Evolutionary conservation across 2,113 vertebrate species (phyloP).

Genomic region (Scomber colias): DNA sequence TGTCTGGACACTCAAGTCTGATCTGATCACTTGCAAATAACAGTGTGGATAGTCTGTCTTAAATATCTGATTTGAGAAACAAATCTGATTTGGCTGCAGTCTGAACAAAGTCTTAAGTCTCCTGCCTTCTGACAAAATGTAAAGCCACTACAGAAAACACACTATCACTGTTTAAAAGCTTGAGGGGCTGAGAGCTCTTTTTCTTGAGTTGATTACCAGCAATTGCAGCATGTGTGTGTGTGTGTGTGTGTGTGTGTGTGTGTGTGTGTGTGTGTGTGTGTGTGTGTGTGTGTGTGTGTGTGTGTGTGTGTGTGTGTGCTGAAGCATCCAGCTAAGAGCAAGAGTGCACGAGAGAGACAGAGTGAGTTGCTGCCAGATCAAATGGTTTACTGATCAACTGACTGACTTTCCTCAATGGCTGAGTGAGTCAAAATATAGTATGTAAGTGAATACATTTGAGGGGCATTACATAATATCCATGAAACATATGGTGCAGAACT

Average conservation of each 20-base stretch:
- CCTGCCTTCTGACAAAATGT: slow-evolving; percentile 6
- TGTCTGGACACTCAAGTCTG: too few species aligned
- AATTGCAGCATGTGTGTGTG: slow-evolving; percentile 2
- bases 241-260: slow-evolving; percentile 21
- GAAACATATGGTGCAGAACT: background rate
- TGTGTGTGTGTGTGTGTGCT: slow-evolving; percentile 13
- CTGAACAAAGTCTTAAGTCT: background rate
- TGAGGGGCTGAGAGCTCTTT: slow-evolving; percentile 6
- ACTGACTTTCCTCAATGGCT: slow-evolving; percentile 3
- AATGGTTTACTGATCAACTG: background rate
- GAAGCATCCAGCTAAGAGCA: background rate
- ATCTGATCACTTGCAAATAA: too few species aligned
- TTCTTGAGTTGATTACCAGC: slow-evolving; percentile 33
- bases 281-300: slow-evolving; percentile 21
- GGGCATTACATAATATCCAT: slow-evolving; percentile 6
- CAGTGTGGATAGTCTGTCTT: too few species aligned
- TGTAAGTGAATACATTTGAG: slow-evolving; percentile 9
- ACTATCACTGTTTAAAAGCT: slow-evolving; percentile 10
- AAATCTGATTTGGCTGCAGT: too few species aligned
- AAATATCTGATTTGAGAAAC: too few species aligned
- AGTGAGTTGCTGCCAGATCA: background rate
- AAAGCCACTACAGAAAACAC: slow-evolving; percentile 27
- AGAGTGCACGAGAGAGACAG: background rate
- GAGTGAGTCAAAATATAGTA: slow-evolving; percentile 15
- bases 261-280: slow-evolving; percentile 17